Evolutionary conservation across 2,797 vertebrate species (phyloP), one percentile per base, ranked within the genome.

Genomic region (Hyperoplus lanceolatus): DNA sequence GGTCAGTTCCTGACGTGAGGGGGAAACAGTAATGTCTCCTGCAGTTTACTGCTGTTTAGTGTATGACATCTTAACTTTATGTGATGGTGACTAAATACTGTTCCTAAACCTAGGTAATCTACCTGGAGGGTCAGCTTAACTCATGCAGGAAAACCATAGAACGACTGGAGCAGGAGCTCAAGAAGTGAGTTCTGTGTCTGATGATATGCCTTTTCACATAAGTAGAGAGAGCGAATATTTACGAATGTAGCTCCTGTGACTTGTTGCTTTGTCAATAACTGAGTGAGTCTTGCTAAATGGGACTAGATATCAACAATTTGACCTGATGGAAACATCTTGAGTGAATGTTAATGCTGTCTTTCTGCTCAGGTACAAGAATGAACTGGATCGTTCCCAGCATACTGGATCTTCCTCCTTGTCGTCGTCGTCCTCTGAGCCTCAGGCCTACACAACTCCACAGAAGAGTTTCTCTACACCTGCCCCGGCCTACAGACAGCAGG

Each of bases 131-230:
- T 11, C 97, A 98, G 57, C 95, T 99, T 16, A 96, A 88, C 86
- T 91, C 96, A 38, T 95, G 92, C 94, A 98, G 90, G 90, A 98
- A 95, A 77, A 96, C 97, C 29, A 94, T 96, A n/a, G 96, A 99
- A 70, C 96, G 92, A 21, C 91, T 98, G 58, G 97, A 98, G 70
- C 96, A 97, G 87, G 97, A 98, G 79, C 93, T 97, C 39, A 98
- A 97, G 89, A 96, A 97, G 97, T 98, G 72, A 93, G 93, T 90
- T 56, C 7, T 15, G 2, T 42, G 2, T 81, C n/a, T 75, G 15
- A 62, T 51, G 4, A 18, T 14, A 15, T 58, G 14, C 4, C 49
- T n/a, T 39, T 62, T 45, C 10, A 36, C 2, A 1, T 29, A 2
- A 43, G 48, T 12, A 41, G 6, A 58, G 12, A 21, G 4, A 8